phyloP scores from a whole-genome alignment of 1,140 invertebrate species.

The Zaprionus kolodkinae region DNA sequence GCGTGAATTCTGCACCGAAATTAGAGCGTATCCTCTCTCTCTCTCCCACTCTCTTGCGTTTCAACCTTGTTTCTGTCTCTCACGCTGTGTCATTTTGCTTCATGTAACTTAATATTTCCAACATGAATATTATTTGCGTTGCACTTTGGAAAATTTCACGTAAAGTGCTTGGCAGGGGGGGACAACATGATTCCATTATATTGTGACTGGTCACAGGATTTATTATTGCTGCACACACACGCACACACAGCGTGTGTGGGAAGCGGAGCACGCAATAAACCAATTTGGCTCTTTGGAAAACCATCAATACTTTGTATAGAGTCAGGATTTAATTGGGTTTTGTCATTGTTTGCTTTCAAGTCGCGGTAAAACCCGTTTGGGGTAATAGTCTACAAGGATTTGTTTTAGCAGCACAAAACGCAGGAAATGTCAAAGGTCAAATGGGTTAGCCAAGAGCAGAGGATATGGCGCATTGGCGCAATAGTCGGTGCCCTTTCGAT shows the following conservation, averaged over 20 bases:
- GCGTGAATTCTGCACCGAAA: constrained; percentile 25
- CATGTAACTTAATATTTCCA: constrained; percentile 3
- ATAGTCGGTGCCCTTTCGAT: background rate
- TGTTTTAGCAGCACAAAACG: constrained; percentile 31
- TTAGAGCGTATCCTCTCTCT: background rate
- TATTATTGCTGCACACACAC: constrained; percentile 49
- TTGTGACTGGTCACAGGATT: constrained; percentile 45
- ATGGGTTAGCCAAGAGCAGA: background rate
- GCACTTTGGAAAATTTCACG: constrained; percentile 23
- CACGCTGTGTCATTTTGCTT: background rate
- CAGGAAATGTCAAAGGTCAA: constrained; percentile 24
- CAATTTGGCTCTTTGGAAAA: constrained; percentile 48
- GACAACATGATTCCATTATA: constrained; percentile 43
- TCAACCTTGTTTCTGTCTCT: too few relatives aligned
- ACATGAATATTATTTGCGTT: background rate
- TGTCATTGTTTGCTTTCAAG: constrained; percentile 60
- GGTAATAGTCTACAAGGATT: constrained; percentile 56
- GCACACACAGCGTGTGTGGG: constrained; percentile 9
- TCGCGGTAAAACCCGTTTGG: constrained; percentile 60
- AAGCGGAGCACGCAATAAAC: constrained; percentile 60
- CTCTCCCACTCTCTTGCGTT: background rate
- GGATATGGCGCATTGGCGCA: constrained; percentile 10
- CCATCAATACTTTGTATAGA: constrained; percentile 1
- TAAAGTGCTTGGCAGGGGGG: background rate
- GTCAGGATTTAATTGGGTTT: constrained; percentile 5